Conservation (phyloP, 2,113 vertebrate genomes). For the Triplophysa tibetana region DNA sequence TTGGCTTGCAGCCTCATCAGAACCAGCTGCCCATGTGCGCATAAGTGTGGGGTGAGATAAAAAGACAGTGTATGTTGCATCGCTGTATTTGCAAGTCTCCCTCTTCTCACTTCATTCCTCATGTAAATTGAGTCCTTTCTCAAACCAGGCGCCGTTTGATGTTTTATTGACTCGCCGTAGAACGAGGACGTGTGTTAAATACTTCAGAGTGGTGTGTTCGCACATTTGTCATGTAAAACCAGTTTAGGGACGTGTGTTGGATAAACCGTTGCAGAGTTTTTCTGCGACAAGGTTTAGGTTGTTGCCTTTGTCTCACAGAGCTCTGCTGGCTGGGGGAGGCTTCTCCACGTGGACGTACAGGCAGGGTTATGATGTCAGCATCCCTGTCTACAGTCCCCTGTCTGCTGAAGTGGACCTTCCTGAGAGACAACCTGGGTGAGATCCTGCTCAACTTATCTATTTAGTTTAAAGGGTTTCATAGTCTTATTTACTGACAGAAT, state of each 20-base stretch:
- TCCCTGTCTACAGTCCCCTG: conserved; percentile 92
- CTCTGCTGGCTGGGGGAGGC: conserved; percentile 91
- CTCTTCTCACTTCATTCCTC: conserved; percentile 11
- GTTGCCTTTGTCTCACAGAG: conserved; percentile 74
- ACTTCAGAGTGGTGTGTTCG: not conserved
- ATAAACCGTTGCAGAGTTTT: not conserved
- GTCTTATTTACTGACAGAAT: too few species aligned
- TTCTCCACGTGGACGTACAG: conserved; percentile 98
- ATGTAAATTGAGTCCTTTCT: conserved; percentile 14
- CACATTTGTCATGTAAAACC: conserved; percentile 21
- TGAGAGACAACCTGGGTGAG: conserved; percentile 89
- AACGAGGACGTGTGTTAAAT: conserved; percentile 11
- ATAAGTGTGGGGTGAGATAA: conserved; percentile 53
- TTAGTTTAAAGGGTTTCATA: too few species aligned
- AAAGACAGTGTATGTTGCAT: conserved; percentile 34
- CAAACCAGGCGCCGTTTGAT: not conserved
- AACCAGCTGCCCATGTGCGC: conserved; percentile 65
- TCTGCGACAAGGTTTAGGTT: not conserved
- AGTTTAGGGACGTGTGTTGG: conserved; percentile 10
- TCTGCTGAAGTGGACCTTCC: conserved; percentile 87
- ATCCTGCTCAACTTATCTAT: not conserved
- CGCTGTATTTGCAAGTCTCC: conserved; percentile 18
- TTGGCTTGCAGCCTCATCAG: conserved; percentile 65
- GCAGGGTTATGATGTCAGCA: conserved; percentile 97
- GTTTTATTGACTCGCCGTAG: conserved; percentile 27